Conservation (phyloP, 2,113 vertebrate genomes). For the Syrmaticus mikado region DNA sequence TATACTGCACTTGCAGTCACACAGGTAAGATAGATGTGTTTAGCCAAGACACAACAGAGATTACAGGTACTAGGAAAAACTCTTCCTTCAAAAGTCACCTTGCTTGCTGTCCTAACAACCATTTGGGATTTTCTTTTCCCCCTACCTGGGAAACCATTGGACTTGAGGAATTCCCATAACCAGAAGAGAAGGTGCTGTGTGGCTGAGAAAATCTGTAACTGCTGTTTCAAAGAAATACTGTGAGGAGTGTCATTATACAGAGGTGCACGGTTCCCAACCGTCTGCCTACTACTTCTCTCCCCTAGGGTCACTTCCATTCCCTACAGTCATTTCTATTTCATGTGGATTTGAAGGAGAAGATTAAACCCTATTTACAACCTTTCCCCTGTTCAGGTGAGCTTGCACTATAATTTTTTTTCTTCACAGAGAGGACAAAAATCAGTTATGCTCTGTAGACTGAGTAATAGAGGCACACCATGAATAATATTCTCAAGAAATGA, state of each 20-base stretch:
- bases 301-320: neutral
- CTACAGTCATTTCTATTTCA: neutral
- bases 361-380: neutral
- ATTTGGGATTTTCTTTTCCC: neutral
- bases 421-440: neutral
- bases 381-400: neutral
- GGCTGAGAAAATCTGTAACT: neutral
- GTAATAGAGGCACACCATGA: conserved; percentile 1
- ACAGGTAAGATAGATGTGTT: neutral
- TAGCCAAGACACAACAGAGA: neutral
- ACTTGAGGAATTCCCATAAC: neutral
- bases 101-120: neutral
- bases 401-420: neutral
- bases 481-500: neutral
- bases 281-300: neutral
- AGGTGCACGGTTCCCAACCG: neutral
- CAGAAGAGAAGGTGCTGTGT: neutral
- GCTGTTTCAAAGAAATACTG: neutral
- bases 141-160: neutral
- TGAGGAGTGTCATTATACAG: neutral
- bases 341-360: neutral
- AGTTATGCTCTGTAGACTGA: neutral
- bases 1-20: neutral
- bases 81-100: neutral
- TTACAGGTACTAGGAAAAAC: neutral